Percentiles rank a stretch among this genome's conserved stretches.
These are phyloP conservation scores for Puntigrus tetrazona DNA, from an alignment of 2,113 vertebrate species.

Conservation along the genomic window DNA sequence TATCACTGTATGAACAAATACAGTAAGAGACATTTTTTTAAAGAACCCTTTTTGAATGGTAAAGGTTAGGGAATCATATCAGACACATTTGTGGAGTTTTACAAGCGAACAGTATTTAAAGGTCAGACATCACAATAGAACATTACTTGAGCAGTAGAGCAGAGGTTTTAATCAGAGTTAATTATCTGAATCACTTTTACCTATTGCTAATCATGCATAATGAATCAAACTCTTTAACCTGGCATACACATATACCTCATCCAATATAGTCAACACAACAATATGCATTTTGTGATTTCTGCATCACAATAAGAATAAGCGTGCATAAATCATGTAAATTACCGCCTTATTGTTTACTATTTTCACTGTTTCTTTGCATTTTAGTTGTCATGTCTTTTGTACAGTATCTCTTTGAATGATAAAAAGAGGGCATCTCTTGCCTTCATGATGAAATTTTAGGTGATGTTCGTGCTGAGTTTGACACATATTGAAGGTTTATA, in stretches of 20 bases:
- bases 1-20: not conserved
- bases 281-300: not conserved
- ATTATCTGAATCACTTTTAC: not conserved
- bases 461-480: not conserved
- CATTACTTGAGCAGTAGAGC: not conserved
- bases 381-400: not conserved
- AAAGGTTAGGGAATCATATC: not conserved
- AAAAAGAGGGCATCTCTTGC: not conserved
- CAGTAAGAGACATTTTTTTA: not conserved
- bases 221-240: not conserved
- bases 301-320: not conserved
- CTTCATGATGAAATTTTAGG: not conserved
- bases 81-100: not conserved
- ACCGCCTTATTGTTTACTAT: not conserved
- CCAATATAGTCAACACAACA: not conserved
- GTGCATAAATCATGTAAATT: not conserved
- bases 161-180: not conserved
- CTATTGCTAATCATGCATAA: not conserved
- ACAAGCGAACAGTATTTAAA: not conserved
- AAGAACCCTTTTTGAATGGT: not conserved
- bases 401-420: not conserved
- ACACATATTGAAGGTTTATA: not conserved
- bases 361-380: not conserved
- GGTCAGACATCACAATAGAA: not conserved
- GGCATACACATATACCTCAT: not conserved